These are phyloP conservation scores for Bungarus multicinctus DNA, from an alignment of 2,113 vertebrate species.

Conservation along the genomic window DNA sequence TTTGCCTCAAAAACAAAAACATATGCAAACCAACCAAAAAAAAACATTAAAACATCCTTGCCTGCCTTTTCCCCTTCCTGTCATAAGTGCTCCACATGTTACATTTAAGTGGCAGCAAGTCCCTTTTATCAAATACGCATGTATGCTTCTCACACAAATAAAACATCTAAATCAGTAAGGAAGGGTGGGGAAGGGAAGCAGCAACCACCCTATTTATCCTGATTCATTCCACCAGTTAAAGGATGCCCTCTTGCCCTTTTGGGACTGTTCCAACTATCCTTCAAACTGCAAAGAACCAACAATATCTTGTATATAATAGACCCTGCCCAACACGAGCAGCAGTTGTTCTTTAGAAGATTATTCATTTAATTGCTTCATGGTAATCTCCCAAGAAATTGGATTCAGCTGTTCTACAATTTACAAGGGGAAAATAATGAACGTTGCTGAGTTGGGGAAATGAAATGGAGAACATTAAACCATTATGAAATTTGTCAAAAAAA, in stretches of 20 bases:
- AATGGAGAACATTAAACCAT: slow-evolving; percentile 53
- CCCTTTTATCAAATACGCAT: slow-evolving; percentile 38
- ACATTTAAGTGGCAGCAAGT: slow-evolving; percentile 33
- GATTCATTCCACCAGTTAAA: slow-evolving; percentile 2
- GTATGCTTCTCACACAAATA: slow-evolving; percentile 5
- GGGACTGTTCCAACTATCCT: slow-evolving; percentile 30
- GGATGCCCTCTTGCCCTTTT: background rate
- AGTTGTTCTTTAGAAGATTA: slow-evolving; percentile 47
- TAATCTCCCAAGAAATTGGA: slow-evolving; percentile 64
- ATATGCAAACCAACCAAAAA: background rate
- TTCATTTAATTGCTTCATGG: slow-evolving; percentile 62
- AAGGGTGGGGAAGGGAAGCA: slow-evolving; percentile 30
- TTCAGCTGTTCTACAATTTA: slow-evolving; percentile 60
- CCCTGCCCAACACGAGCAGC: slow-evolving; percentile 41
- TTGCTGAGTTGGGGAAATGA: slow-evolving; percentile 60
- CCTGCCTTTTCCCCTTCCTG: background rate
- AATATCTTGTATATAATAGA: slow-evolving; percentile 31
- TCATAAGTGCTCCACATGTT: slow-evolving; percentile 25
- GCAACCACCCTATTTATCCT: slow-evolving; percentile 40
- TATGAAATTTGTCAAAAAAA: slow-evolving; percentile 14
- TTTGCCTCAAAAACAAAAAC: slow-evolving; percentile 10
- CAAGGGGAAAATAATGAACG: slow-evolving; percentile 57
- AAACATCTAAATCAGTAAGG: slow-evolving; percentile 8
- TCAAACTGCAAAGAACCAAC: slow-evolving; percentile 30
- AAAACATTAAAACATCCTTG: slow-evolving; percentile 25